Base-by-base conservation (phyloP, 2,113 vertebrate genomes). In the Canis aureus region DNA sequence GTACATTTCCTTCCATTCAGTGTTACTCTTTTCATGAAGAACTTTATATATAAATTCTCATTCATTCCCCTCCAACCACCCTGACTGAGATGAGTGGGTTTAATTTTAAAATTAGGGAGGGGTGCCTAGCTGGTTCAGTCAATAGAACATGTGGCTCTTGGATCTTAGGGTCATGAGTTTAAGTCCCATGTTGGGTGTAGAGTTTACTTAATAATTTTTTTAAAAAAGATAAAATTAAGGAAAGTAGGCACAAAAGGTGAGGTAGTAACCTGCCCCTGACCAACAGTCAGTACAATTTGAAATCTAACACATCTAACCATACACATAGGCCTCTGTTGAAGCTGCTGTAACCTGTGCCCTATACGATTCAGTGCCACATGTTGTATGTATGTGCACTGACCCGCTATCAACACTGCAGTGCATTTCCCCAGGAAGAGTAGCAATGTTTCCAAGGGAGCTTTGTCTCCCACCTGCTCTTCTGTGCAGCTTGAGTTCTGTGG, bases 61-160 rank as follows among this genome's bases (percentile, higher is more conserved):
- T 86, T 79, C 49, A 12, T 25, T 74, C 11, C 32, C 10, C 89
- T 73, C 82, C 25, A 92, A 22, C 23, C 94, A 51, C 66, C 38
- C 22, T 90, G 55, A 92, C 73, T 95, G 49, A 57, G 43, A 17
- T 96, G 9, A 59, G 13, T 60, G 3, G 51, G 29, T 95, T 93
- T 74, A 57, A 62, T 96, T 89, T 96, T 97, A 73, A 95, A 86
- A 32, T 92, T 82, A 64, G 32, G 22, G 64, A 78, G 74, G 43
- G 74, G 43, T 5, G 0, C 43, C 25, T 78, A 25, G 43, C 43
- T 29, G 74, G 43, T 25, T 78, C 43, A 78, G 74, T 78, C 43
- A 78, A 2, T 78, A 51, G 23, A 7, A 49, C 74, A 51, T 5
- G 74, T 51, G 74, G 74, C 43, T 78, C 43, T 51, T 78, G 74